Conservation (phyloP, 2,888 invertebrate species). For the Orthonychiurus folsomi region DNA sequence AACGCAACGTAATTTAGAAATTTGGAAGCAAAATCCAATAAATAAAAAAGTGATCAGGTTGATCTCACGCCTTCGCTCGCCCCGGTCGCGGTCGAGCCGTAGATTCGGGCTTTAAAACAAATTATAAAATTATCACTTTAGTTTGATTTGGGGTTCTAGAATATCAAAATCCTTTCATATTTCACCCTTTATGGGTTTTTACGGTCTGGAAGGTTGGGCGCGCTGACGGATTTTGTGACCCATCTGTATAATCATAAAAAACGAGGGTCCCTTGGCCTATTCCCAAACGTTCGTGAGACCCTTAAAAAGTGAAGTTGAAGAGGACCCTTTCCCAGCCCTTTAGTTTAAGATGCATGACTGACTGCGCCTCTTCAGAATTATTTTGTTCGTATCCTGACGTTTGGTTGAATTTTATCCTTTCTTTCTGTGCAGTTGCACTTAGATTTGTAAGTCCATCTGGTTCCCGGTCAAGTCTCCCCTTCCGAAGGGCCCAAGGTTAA, state of each 20-base stretch:
- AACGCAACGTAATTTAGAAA: too few species aligned
- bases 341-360: background rate
- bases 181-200: conserved; percentile 37
- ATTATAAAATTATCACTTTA: background rate
- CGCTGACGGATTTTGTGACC: background rate
- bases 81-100: too few species aligned
- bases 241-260: conserved; percentile 7
- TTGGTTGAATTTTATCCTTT: too few species aligned
- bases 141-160: background rate
- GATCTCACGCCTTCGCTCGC: too few species aligned
- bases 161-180: conserved; percentile 21
- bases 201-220: conserved; percentile 31
- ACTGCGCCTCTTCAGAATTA: background rate
- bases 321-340: background rate
- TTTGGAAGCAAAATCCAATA: too few species aligned
- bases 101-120: too few species aligned
- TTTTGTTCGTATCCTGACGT: too few species aligned
- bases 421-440: too few species aligned
- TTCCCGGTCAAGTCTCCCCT: too few species aligned
- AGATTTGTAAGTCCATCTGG: too few species aligned
- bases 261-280: background rate
- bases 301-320: background rate
- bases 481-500: too few species aligned
- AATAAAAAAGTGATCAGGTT: too few species aligned
- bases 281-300: background rate